Base-by-base conservation (phyloP, 2,888 invertebrate species). In the Holacanthella duospinosa region DNA sequence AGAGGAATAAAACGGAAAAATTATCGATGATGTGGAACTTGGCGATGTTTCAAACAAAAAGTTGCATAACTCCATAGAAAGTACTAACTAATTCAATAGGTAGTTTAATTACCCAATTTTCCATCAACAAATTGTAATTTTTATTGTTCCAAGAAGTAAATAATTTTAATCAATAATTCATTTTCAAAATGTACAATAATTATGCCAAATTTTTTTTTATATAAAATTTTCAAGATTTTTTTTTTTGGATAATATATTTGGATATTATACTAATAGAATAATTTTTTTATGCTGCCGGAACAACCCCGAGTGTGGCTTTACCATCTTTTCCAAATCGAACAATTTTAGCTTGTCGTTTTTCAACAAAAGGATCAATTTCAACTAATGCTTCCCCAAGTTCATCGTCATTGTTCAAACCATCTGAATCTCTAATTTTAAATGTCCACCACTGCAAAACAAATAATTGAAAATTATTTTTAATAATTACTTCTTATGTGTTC, bases 391-490 rank as follows among this genome's bases (percentile, higher is more conserved):
- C 64, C 0, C 64, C 64, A 27, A 64, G 25, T 12, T 58, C n/a
- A 25, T 71, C 71, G 60, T 69, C 68, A 16, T 64, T 61, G 36
- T 63, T 65, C 0, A 70, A 62, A 1, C 67, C 60, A 43, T 72
- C 71, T 16, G 67, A 55, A 60, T 72, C 71, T 26, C 66, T 65
- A 2, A 72, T 48, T 61, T 70, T 70, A 36, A 71, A 68, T 26
- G 63, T 43, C 21, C 66, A 63, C 29, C 68, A 71, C 69, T 68
- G 44, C 9, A n/a, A n/a, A 43, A 62, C 24, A 29, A 29, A 60
- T 55, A 43, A 6, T 53, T 24, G 25, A 12, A 53, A n/a, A n/a
- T 53, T 53, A 55, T 26, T 25, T 55, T 55, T 28, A 55, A 4
- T 12, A 21, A 27, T 25, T 6, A 55, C 4, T 12, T 55, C 24